These are phyloP conservation scores for Melanotaenia parkinsoni DNA, from an alignment of 2,797 vertebrate genomes.

Conservation along the genomic window DNA sequence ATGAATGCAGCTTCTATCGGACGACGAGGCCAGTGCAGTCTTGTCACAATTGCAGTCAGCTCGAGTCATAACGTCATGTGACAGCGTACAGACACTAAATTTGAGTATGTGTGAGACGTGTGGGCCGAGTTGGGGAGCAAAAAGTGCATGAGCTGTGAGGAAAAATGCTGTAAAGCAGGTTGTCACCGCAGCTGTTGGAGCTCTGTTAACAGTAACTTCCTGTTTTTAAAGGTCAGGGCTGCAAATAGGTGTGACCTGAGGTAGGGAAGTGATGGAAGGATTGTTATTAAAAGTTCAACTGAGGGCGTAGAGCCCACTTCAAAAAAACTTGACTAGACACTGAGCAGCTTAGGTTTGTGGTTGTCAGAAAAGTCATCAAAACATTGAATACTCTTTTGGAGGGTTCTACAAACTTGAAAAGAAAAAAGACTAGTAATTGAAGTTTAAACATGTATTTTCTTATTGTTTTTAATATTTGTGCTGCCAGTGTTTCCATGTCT, in stretches of 20 bases:
- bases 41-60: neutral
- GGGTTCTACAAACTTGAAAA: neutral
- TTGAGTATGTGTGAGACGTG: neutral
- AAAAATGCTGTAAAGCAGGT: slow-evolving; percentile 70
- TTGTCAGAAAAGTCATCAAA: neutral
- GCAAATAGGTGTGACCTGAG: slow-evolving; percentile 68
- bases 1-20: slow-evolving; percentile 18
- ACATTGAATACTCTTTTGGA: too few species aligned
- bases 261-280: slow-evolving; percentile 61
- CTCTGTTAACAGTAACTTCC: slow-evolving; percentile 69
- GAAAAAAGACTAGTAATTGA: neutral
- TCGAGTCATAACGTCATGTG: slow-evolving; percentile 12
- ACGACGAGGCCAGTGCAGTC: neutral
- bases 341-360: neutral
- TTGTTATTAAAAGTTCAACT: slow-evolving; percentile 67
- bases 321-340: slow-evolving; percentile 32
- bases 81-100: slow-evolving; percentile 6
- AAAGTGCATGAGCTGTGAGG: slow-evolving; percentile 22
- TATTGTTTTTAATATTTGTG: neutral
- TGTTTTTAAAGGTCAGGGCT: slow-evolving; percentile 76
- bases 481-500: neutral
- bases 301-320: slow-evolving; percentile 42
- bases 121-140: slow-evolving; percentile 9
- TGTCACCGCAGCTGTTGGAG: slow-evolving; percentile 54
- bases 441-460: neutral